Conservation (phyloP, 2,888 invertebrate species). For the Phaedon cochleariae region DNA sequence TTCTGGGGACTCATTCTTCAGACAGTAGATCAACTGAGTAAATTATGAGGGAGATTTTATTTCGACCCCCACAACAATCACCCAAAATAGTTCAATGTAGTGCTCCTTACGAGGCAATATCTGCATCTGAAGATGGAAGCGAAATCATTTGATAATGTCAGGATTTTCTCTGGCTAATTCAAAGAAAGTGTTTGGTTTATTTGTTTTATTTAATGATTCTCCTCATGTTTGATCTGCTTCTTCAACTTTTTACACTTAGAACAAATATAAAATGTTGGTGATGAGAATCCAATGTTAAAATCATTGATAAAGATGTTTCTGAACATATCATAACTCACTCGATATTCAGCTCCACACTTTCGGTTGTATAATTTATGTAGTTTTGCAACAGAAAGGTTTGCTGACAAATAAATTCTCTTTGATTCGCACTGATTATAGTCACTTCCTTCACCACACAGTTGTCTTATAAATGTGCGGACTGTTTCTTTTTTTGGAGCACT, state of each 20-base stretch:
- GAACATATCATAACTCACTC: neutral
- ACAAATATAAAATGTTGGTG: slow-evolving; percentile 34
- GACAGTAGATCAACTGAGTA: neutral
- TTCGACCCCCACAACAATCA: slow-evolving; percentile 9
- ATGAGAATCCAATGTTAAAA: slow-evolving; percentile 37
- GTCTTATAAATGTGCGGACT: too few species aligned
- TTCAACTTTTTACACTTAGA: slow-evolving; percentile 27
- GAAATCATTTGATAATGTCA: slow-evolving; percentile 28
- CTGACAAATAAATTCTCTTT: neutral
- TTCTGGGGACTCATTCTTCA: neutral
- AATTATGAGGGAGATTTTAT: slow-evolving; percentile 3
- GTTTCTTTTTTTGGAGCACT: too few species aligned
- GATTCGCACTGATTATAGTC: neutral
- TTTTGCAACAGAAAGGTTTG: slow-evolving; percentile 4
- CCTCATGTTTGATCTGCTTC: slow-evolving; percentile 19
- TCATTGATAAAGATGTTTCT: slow-evolving; percentile 20
- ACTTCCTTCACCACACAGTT: too few species aligned
- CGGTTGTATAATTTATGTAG: neutral
- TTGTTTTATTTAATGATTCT: slow-evolving; percentile 18
- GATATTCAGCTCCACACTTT: neutral
- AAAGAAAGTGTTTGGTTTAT: slow-evolving; percentile 33
- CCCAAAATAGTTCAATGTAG: neutral
- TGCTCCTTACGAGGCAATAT: slow-evolving; percentile 27
- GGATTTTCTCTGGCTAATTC: slow-evolving; percentile 27
- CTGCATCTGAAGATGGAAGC: slow-evolving; percentile 42